phyloP scores from a whole-genome alignment of 2,113 vertebrate genomes.

The Origma solitaria region DNA sequence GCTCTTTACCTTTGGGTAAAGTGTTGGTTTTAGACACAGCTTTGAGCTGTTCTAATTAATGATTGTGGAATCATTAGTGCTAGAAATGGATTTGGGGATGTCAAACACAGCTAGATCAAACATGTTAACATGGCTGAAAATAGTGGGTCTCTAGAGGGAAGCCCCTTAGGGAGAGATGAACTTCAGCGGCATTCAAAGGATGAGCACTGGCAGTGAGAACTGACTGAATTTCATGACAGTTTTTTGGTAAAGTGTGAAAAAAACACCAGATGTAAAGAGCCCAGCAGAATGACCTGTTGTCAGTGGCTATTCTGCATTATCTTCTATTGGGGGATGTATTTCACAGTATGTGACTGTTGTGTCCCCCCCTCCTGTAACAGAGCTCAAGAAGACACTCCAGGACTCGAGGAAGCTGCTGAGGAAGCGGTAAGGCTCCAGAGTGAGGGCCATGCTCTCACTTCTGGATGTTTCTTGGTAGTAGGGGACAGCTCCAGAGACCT shows the following conservation, averaged over 20 bases:
- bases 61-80: background rate
- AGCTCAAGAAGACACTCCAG: conserved; percentile 69
- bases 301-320: background rate
- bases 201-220: background rate
- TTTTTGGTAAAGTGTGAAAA: background rate
- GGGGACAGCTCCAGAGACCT: background rate
- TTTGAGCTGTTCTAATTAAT: background rate
- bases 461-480: background rate
- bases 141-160: background rate
- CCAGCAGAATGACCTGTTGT: background rate
- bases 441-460: background rate
- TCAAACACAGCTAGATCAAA: background rate
- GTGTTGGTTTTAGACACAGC: background rate
- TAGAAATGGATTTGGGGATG: background rate
- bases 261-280: background rate
- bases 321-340: background rate
- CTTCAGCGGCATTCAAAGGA: background rate
- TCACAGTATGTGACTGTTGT: background rate
- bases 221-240: background rate
- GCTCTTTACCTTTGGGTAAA: background rate
- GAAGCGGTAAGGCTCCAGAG: conserved; percentile 73
- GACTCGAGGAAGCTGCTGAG: conserved; percentile 78
- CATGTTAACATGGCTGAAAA: background rate
- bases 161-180: background rate
- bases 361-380: background rate